Conservation (phyloP, 2,113 vertebrate genomes). For the Toxotes chatareus region DNA sequence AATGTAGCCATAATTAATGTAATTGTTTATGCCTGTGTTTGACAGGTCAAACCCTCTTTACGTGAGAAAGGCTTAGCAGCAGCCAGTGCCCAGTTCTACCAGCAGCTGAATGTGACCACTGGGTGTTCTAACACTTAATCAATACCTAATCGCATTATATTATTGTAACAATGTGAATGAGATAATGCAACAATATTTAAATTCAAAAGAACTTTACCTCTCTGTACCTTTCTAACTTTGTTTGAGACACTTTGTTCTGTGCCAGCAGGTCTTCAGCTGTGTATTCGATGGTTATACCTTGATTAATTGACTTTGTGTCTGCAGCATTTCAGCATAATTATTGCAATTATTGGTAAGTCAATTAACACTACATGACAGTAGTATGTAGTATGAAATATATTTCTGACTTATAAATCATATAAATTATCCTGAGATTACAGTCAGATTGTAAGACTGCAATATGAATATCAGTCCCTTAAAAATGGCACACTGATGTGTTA, state of each 20-base stretch:
- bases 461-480: neutral
- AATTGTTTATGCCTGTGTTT: constrained; percentile 13
- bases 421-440: neutral
- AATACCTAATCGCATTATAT: neutral
- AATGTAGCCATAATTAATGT: neutral
- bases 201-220: neutral
- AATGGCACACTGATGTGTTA: neutral
- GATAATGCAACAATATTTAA: neutral
- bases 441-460: neutral
- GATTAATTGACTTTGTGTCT: too few species aligned
- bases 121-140: neutral
- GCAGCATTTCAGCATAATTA: too few species aligned
- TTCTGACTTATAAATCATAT: too few species aligned
- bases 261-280: neutral
- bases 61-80: neutral
- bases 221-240: neutral
- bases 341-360: neutral
- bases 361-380: neutral
- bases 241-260: neutral
- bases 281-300: neutral
- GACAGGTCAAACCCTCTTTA: constrained; percentile 12
- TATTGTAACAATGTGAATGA: neutral
- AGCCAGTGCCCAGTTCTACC: neutral
- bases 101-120: neutral
- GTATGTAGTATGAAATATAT: neutral